These are phyloP conservation scores for Drosophila peninsularis DNA, from an alignment of 2,888 invertebrate species.

Conservation along the genomic window DNA sequence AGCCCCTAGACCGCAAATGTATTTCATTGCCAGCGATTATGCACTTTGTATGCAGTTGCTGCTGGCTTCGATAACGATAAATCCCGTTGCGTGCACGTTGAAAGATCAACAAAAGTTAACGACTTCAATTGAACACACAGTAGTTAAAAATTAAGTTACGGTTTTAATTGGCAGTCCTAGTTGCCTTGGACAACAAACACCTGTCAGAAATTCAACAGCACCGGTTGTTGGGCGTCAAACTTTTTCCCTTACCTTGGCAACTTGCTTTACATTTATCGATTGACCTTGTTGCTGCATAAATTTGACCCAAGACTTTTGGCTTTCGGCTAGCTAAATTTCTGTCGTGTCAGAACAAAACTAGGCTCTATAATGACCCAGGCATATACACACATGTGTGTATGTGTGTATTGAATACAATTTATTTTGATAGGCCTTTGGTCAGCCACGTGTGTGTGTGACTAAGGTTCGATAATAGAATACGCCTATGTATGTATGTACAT, in stretches of 20 bases:
- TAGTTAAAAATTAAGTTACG: conserved; percentile 42
- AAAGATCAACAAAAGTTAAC: conserved; percentile 27
- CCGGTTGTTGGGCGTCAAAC: conserved; percentile 61
- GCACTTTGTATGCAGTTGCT: conserved; percentile 34
- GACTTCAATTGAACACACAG: conserved; percentile 45
- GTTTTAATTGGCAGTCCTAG: conserved; percentile 39
- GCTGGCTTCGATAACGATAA: conserved; percentile 54
- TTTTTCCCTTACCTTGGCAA: conserved; percentile 71
- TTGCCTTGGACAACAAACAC: conserved; percentile 70
- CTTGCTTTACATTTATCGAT: conserved; percentile 70
- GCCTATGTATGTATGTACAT: conserved; percentile 15
- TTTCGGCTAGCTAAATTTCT: conserved; percentile 28
- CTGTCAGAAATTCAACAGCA: conserved; percentile 61
- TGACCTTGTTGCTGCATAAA: conserved; percentile 79
- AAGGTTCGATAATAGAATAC: conserved; percentile 19
- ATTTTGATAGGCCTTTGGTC: conserved; percentile 47
- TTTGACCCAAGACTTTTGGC: conserved; percentile 50
- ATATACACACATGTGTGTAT: not conserved
- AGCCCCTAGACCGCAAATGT: conserved; percentile 52
- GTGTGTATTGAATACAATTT: conserved; percentile 1
- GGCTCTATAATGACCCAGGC: conserved; percentile 1
- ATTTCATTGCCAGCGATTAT: conserved; percentile 68
- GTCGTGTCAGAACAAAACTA: conserved; percentile 36
- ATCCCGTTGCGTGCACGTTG: conserved; percentile 49
- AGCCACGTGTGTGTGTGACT: conserved; percentile 21